Conservation (phyloP, 2,113 vertebrate species). For the Oxygymnocypris stewartii region DNA sequence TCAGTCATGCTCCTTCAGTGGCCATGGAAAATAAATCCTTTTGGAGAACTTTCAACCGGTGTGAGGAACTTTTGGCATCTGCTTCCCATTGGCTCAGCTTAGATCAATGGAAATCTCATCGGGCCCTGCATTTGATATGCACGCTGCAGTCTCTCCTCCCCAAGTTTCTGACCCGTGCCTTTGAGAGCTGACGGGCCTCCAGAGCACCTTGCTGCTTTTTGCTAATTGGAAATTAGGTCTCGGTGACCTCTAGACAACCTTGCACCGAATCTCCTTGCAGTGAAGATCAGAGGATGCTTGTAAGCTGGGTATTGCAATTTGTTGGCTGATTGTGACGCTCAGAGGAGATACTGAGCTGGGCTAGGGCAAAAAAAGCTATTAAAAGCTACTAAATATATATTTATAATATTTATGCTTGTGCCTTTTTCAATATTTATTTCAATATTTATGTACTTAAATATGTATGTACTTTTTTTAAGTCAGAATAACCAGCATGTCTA, state of each 20-base stretch:
- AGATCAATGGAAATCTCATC: conserved; percentile 69
- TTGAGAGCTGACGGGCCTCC: conserved; percentile 42
- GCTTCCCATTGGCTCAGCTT: conserved; percentile 62
- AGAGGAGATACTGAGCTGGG: not conserved
- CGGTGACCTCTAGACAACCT: conserved; percentile 35
- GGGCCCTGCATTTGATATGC: conserved; percentile 63
- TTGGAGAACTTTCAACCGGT: conserved; percentile 65
- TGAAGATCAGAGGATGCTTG: conserved; percentile 5
- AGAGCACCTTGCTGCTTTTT: conserved; percentile 43
- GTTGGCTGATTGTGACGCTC: not conserved
- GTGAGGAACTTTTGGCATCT: conserved; percentile 57
- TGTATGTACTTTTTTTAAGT: not conserved
- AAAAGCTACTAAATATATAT: not conserved
- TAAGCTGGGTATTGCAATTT: not conserved
- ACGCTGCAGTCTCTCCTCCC: conserved; percentile 60
- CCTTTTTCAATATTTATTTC: not conserved
- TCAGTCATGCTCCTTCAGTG: conserved; percentile 71
- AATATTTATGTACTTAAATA: too few species aligned
- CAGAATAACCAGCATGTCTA: not conserved
- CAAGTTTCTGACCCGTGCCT: conserved; percentile 60
- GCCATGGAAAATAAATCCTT: conserved; percentile 76
- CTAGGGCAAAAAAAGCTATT: not conserved
- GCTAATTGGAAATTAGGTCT: conserved; percentile 52
- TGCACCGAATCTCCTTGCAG: conserved; percentile 10
- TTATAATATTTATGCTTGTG: not conserved